Evolutionary conservation across 1,140 invertebrate species (phyloP), one percentile per base, ranked within the genome.

Genomic region (Atta cephalotes): DNA sequence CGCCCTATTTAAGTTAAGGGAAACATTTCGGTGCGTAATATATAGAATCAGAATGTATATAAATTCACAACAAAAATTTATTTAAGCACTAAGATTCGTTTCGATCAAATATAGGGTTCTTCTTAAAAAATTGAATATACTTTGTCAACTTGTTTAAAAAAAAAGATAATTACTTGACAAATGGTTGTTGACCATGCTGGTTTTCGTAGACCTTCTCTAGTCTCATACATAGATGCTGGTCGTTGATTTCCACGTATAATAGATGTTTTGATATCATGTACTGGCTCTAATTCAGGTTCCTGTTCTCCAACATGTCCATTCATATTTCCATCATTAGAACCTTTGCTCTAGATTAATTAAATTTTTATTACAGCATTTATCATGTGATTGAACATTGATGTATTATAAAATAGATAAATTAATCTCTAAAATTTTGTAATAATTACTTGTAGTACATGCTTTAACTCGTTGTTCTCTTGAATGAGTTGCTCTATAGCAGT

Each of bases 181-280:
- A 97, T 96, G 89, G 96, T 96, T 89, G 96, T 94, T 93, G 96
- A 96, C 96, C 97, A 97, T 92, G 95, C 87, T 28, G 93, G 93
- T 96, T 95, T 95, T 94, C 96, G 95, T 71, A 97, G 95, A 49
- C 97, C 97, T 95, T 98, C 96, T 90, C 97, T 96, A 84, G 97
- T 96, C 94, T 98, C 98, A 94, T 97, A 98, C 98, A 98, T 98
- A 94, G 97, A 98, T 87, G 97, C 97, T 88, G 98, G 98, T 92
- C 98, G 95, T 92, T 97, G 97, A 85, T 95, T 95, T 56, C 91
- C 93, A 87, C 93, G 95, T 16, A 88, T 85, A 56, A 84, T 74
- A 14, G 91, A 86, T 5, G 93, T 90, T 90, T 94, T 95, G 25
- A 95, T 89, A 88, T 95, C 95, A 25, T 92, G 86, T 14, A 93